phyloP scores from a whole-genome alignment of 2,888 invertebrate species.

The Endomychus coccineus region DNA sequence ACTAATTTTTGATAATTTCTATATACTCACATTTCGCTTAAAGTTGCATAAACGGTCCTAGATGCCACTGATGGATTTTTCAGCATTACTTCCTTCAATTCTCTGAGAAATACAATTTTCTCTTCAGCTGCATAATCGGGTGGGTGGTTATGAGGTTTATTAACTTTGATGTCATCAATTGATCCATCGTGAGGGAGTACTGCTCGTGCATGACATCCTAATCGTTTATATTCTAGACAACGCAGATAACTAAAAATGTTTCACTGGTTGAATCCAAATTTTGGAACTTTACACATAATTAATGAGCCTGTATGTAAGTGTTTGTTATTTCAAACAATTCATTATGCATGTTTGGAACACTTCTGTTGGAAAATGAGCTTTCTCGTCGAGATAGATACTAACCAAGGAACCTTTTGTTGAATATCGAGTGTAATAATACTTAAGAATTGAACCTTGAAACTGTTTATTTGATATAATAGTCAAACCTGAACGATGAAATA shows the following conservation, averaged over 20 bases:
- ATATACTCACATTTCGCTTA: constrained; percentile 35
- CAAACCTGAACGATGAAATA: too few species aligned
- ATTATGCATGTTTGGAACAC: too few species aligned
- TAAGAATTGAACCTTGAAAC: too few species aligned
- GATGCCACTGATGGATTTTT: constrained; percentile 31
- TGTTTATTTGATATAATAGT: too few species aligned
- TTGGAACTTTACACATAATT: too few species aligned
- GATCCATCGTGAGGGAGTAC: constrained; percentile 38
- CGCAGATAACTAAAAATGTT: constrained; percentile 34
- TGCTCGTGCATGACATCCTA: constrained; percentile 40
- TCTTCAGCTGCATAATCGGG: constrained; percentile 40
- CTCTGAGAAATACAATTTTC: constrained; percentile 39
- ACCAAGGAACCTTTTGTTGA: too few species aligned
- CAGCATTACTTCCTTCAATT: constrained; percentile 36
- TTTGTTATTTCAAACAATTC: too few species aligned
- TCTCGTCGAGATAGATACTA: too few species aligned
- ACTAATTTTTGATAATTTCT: neutral
- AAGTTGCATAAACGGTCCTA: constrained; percentile 32
- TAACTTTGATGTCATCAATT: constrained; percentile 38
- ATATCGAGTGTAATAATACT: too few species aligned
- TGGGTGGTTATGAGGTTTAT: constrained; percentile 39
- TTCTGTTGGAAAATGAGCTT: too few species aligned
- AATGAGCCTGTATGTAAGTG: too few species aligned
- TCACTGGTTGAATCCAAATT: too few species aligned
- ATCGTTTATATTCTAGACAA: constrained; percentile 39